Evolutionary conservation across 2,797 vertebrate species (phyloP).

Genomic region (Neolamprologus multifasciatus): DNA sequence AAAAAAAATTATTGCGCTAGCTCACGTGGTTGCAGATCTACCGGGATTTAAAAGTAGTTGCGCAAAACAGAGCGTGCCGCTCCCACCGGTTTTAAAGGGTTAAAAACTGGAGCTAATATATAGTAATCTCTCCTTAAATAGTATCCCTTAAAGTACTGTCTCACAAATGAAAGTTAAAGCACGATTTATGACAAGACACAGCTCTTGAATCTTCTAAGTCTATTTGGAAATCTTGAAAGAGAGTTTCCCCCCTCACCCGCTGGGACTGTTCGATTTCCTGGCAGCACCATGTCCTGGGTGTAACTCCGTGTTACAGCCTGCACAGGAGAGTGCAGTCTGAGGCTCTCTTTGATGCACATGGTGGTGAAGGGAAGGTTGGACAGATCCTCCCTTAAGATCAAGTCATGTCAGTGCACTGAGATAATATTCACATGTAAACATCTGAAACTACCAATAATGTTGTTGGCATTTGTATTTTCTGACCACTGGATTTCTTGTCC

Average conservation of each 20-base stretch:
- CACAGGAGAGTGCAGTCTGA: constrained; percentile 84
- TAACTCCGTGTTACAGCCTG: constrained; percentile 80
- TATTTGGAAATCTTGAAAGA: background rate
- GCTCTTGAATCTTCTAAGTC: background rate
- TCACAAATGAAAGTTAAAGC: background rate
- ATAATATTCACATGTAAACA: accelerated
- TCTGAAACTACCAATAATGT: accelerated
- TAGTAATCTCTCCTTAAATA: background rate
- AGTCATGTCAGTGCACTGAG: background rate
- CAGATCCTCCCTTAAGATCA: constrained; percentile 81
- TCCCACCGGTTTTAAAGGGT: no score
- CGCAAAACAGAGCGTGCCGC: no score
- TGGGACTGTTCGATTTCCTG: constrained; percentile 70
- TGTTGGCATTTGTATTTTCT: constrained; percentile 1
- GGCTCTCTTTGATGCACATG: constrained; percentile 93
- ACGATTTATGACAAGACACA: background rate
- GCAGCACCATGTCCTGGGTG: constrained; percentile 76
- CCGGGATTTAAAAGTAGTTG: no score
- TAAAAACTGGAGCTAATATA: background rate
- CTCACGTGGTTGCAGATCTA: no score
- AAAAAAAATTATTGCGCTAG: no score
- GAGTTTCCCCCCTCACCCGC: constrained; percentile 64
- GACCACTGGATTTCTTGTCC: constrained; percentile 78
- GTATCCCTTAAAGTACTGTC: background rate
- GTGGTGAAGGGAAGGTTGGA: constrained; percentile 85